Evolutionary conservation across 1,140 invertebrate species (phyloP).

Genomic region (Gryllus bimaculatus): DNA sequence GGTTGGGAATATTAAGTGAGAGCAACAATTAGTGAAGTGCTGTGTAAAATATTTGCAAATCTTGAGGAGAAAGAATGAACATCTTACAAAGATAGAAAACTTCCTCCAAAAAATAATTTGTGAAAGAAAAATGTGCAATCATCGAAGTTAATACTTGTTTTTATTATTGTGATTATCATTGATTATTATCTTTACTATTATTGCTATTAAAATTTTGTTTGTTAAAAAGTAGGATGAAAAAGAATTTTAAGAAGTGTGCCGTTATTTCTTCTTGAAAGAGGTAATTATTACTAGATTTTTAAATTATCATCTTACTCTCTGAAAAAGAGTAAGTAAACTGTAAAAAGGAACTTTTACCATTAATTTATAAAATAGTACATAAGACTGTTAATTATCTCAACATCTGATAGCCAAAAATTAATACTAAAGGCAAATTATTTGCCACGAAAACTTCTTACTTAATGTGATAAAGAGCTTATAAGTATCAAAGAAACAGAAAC

Average conservation of each 20-base stretch:
- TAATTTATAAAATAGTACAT: constrained; percentile 24
- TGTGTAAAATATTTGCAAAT: not conserved
- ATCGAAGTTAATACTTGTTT: constrained; percentile 23
- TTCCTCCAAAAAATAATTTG: not conserved
- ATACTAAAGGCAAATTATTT: constrained; percentile 11
- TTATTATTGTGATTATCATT: constrained; percentile 16
- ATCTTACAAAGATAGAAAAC: not conserved
- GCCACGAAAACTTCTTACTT: constrained; percentile 16
- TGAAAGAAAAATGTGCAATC: constrained; percentile 20
- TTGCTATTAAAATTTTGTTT: constrained; percentile 6
- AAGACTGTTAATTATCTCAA: constrained; percentile 5
- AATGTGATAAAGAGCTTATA: constrained; percentile 20
- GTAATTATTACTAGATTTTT: constrained; percentile 6
- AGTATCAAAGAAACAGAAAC: not conserved
- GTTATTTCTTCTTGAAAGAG: constrained; percentile 13
- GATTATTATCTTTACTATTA: constrained; percentile 18
- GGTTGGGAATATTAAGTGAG: constrained; percentile 28
- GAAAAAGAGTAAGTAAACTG: constrained; percentile 8
- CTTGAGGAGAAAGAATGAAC: not conserved
- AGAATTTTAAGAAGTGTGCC: constrained; percentile 4
- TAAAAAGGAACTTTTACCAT: constrained; percentile 36
- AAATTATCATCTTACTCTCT: not conserved
- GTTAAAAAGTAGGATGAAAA: not conserved
- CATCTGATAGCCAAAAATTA: constrained; percentile 19
- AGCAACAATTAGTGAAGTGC: not conserved